These are phyloP conservation scores for Cygnus olor DNA, from an alignment of 2,797 vertebrate genomes.

Conservation along the genomic window DNA sequence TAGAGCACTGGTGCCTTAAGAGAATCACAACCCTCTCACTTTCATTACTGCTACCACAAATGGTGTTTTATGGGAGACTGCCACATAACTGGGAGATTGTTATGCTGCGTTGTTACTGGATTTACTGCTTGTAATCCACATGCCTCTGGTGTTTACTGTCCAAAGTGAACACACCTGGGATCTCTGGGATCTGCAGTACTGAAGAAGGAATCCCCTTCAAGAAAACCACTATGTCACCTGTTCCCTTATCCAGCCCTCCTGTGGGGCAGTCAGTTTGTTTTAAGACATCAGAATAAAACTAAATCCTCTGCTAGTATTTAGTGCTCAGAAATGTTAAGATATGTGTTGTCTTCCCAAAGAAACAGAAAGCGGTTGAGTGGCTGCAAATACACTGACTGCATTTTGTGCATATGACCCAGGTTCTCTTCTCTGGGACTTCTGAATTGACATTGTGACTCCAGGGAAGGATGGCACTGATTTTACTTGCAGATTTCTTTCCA, in stretches of 20 bases:
- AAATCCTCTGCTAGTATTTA: not conserved
- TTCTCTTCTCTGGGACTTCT: not conserved
- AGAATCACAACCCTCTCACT: not conserved
- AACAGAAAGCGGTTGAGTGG: not conserved
- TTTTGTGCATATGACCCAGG: not conserved
- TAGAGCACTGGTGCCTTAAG: not conserved
- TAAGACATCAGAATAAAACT: not conserved
- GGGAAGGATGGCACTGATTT: not conserved
- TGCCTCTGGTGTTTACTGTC: not conserved
- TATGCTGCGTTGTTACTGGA: not conserved
- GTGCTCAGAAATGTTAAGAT: not conserved
- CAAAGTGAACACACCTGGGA: not conserved
- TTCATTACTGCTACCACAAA: not conserved
- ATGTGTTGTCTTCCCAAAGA: not conserved
- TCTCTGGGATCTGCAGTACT: not conserved
- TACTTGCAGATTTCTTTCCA: accelerated
- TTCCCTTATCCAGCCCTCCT: not conserved
- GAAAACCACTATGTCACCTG: not conserved
- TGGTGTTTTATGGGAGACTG: not conserved
- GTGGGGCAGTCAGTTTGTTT: not conserved
- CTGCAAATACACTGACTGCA: not conserved
- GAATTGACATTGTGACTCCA: not conserved
- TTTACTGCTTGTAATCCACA: not conserved
- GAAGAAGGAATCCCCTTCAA: not conserved
- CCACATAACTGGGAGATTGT: not conserved